These are phyloP conservation scores for Drosophila rhopaloa DNA, from an alignment of 1,140 invertebrate genomes.

Conservation along the genomic window DNA sequence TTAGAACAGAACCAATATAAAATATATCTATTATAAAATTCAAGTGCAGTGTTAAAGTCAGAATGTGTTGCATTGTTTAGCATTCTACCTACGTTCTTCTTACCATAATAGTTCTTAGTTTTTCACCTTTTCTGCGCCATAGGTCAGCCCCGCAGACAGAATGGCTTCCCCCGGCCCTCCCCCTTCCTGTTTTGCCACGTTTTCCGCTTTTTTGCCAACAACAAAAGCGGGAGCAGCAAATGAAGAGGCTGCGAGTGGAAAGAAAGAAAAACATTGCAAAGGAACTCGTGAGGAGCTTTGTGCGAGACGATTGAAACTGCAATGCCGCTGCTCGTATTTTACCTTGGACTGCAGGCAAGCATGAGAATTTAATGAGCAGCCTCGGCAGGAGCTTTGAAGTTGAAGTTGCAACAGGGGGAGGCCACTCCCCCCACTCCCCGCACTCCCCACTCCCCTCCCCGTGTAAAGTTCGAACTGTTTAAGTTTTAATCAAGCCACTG, in stretches of 20 bases:
- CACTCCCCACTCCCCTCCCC: too few relatives aligned
- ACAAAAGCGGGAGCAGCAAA: conserved; percentile 48
- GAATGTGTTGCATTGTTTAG: conserved; percentile 17
- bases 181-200: conserved; percentile 8
- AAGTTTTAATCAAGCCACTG: conserved; percentile 53
- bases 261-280: conserved; percentile 38
- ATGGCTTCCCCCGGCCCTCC: not conserved
- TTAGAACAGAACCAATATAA: too few relatives aligned
- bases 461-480: conserved; percentile 18
- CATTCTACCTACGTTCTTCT: conserved; percentile 19
- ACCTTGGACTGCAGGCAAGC: conserved; percentile 54
- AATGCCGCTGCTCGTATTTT: conserved; percentile 54
- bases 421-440: too few relatives aligned
- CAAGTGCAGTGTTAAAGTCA: too few relatives aligned
- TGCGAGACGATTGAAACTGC: conserved; percentile 47
- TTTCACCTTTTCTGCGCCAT: conserved; percentile 13
- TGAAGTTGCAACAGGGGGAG: conserved; percentile 21
- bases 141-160: conserved; percentile 27
- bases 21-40: too few relatives aligned
- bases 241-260: conserved; percentile 42
- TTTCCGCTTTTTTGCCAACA: conserved; percentile 41
- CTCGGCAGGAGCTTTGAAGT: conserved; percentile 39
- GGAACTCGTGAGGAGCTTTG: conserved; percentile 18
- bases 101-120: conserved; percentile 25
- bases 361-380: conserved; percentile 60